Evolutionary conservation across 2,113 vertebrate genomes (phyloP).

Genomic region (Puntigrus tetrazona): DNA sequence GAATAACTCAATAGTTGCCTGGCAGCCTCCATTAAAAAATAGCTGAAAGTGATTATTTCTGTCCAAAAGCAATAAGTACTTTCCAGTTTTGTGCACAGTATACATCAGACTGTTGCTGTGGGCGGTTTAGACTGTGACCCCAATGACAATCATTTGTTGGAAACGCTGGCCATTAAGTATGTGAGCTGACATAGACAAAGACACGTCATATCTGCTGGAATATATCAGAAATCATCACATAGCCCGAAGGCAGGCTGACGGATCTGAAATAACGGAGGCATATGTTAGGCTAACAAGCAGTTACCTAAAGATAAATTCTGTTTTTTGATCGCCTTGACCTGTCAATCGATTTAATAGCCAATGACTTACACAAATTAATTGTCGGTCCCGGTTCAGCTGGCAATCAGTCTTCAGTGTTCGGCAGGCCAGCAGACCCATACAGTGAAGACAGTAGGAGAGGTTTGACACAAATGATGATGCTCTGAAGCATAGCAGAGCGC

Average conservation of each 20-base stretch:
- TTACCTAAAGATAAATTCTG: not conserved
- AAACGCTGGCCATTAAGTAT: not conserved
- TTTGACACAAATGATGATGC: slow-evolving; percentile 37
- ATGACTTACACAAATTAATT: not conserved
- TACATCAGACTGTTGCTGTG: not conserved
- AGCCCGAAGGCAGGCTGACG: not conserved
- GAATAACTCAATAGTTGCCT: not conserved
- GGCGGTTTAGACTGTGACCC: not conserved
- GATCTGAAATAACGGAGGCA: not conserved
- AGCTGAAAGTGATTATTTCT: not conserved
- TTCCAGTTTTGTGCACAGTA: not conserved
- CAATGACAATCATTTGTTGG: not conserved
- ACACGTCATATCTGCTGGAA: not conserved
- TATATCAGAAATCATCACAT: slow-evolving; percentile 5
- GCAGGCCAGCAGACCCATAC: not conserved
- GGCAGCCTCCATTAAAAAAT: not conserved
- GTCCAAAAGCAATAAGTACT: not conserved
- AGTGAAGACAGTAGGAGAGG: not conserved
- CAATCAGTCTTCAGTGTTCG: not conserved
- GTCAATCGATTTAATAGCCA: not conserved
- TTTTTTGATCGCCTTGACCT: not conserved
- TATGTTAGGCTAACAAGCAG: slow-evolving; percentile 5
- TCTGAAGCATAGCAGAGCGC: slow-evolving; percentile 10
- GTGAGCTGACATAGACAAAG: not conserved
- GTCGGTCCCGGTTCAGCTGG: not conserved